Percentiles rank a stretch among this genome's conserved stretches.
Evolutionary conservation across 1,140 invertebrate species (phyloP).

Genomic region (Rhynchophorus ferrugineus): DNA sequence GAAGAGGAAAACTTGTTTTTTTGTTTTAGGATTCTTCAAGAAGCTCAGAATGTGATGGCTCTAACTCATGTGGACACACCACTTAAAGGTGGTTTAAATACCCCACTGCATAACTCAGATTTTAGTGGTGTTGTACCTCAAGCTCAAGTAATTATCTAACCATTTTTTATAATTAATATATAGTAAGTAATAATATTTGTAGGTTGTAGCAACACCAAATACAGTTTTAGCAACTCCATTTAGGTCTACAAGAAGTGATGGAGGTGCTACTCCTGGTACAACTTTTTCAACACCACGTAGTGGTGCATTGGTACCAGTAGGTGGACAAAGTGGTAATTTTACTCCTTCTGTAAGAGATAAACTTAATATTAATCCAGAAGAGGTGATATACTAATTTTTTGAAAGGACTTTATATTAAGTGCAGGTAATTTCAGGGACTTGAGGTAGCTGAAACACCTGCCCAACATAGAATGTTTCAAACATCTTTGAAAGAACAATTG

Average conservation of each 20-base stretch:
- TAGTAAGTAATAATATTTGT: not conserved
- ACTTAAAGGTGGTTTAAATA: conserved; percentile 92
- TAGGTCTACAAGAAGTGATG: conserved; percentile 49
- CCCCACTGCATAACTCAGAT: conserved; percentile 81
- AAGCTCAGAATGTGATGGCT: conserved; percentile 98
- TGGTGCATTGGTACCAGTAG: conserved; percentile 39
- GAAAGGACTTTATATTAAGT: not conserved
- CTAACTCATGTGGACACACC: conserved; percentile 96
- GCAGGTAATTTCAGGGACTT: conserved; percentile 38
- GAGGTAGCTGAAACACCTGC: conserved; percentile 60
- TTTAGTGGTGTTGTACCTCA: conserved; percentile 78
- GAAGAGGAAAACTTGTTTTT: not conserved
- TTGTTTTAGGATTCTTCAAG: conserved; percentile 59
- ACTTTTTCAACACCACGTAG: conserved; percentile 46
- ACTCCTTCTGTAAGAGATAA: conserved; percentile 80
- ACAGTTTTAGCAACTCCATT: conserved; percentile 92
- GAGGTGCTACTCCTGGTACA: conserved; percentile 42
- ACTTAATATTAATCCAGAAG: conserved; percentile 89
- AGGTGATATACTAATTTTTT: conserved; percentile 39
- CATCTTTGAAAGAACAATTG: conserved; percentile 62
- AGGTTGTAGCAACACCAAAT: conserved; percentile 79
- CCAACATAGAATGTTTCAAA: conserved; percentile 54
- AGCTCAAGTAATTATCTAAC: conserved; percentile 40
- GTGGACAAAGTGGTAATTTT: conserved; percentile 18
- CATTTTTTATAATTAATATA: not conserved